Evolutionary conservation across 2,888 invertebrate genomes (phyloP).

Genomic region (Homarus gammarus): DNA sequence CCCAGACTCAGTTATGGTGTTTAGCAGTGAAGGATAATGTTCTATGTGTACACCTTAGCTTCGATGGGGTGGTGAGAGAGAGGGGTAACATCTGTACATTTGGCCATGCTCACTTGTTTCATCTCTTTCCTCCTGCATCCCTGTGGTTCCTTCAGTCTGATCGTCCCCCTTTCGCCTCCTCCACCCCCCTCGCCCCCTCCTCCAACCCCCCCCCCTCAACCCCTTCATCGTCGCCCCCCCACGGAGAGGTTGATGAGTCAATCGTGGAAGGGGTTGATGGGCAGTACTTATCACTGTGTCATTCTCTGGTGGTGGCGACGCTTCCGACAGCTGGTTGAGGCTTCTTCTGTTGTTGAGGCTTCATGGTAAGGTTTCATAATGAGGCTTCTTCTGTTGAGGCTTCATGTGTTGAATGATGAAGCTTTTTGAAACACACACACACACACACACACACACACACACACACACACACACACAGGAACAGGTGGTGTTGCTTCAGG

Average conservation of each 20-base stretch:
- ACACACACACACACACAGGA: background rate
- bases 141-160: too few relatives aligned
- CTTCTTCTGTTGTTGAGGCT: too few relatives aligned
- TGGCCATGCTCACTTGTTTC: background rate
- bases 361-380: too few relatives aligned
- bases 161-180: background rate
- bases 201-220: background rate
- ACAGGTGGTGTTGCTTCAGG: constrained; percentile 15
- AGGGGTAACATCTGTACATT: constrained; percentile 18
- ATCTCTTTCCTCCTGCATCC: too few relatives aligned
- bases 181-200: background rate
- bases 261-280: constrained; percentile 37
- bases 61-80: too few relatives aligned
- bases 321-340: constrained; percentile 17
- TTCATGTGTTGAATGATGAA: too few relatives aligned
- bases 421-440: background rate
- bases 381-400: too few relatives aligned
- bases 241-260: constrained; percentile 53
- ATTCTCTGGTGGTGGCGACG: background rate
- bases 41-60: too few relatives aligned
- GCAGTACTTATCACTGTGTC: constrained; percentile 29
- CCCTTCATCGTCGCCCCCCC: background rate
- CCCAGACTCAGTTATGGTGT: too few relatives aligned
- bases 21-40: too few relatives aligned
- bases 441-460: constrained; percentile 11